Conservation (phyloP, 2,113 vertebrate species). For the Phodopus roborovskii region DNA sequence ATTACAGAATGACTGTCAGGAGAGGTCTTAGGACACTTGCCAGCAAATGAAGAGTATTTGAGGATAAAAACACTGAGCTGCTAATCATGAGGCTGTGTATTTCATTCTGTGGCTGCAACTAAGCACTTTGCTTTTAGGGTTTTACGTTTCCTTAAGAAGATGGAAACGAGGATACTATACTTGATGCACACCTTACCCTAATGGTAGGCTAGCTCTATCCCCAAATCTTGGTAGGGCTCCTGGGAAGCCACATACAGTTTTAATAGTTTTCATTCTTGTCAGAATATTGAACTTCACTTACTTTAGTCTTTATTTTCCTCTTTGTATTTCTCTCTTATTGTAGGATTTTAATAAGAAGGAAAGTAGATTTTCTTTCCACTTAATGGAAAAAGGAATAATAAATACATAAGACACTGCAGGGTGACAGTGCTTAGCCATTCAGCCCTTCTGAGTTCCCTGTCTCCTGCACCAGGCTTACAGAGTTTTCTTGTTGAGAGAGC, state of each 20-base stretch:
- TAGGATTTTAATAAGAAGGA: not conserved
- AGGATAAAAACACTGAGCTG: not conserved
- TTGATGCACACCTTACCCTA: not conserved
- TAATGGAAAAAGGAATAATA: not conserved
- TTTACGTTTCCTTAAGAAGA: conserved; percentile 12
- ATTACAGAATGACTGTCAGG: not conserved
- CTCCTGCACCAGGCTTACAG: not conserved
- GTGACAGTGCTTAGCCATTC: not conserved
- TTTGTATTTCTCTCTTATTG: conserved; percentile 19
- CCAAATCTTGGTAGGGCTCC: not conserved
- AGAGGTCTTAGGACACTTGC: not conserved
- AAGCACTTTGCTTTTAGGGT: not conserved
- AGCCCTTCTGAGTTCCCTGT: not conserved
- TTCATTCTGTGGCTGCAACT: not conserved
- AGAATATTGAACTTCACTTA: conserved; percentile 44
- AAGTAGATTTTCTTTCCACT: not conserved
- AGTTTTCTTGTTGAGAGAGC: not conserved
- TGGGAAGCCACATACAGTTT: not conserved
- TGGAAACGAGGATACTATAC: not conserved
- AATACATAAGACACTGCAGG: not conserved
- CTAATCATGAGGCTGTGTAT: not conserved
- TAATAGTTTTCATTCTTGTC: not conserved
- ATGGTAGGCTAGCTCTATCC: not conserved
- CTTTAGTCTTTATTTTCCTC: conserved; percentile 31
- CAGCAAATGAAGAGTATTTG: conserved; percentile 11